Conservation (phyloP, 2,797 vertebrate species). For the Peromyscus attwateri region DNA sequence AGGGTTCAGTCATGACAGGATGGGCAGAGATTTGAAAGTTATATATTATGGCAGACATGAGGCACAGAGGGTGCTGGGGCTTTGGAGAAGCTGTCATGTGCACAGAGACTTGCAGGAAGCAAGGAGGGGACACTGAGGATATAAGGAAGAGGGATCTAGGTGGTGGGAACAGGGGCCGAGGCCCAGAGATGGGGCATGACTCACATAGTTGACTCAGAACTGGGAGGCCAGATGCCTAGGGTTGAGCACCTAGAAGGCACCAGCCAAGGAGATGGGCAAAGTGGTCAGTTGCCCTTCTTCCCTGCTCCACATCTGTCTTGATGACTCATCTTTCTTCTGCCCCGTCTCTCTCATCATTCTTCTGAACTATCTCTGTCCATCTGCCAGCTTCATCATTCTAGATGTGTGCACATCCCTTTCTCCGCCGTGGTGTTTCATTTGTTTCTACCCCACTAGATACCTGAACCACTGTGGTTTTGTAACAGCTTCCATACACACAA, state of each 20-base stretch:
- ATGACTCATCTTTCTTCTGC: neutral
- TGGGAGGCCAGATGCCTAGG: neutral
- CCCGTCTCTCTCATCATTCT: neutral
- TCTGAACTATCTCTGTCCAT: neutral
- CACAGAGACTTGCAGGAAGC: neutral
- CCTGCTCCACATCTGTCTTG: neutral
- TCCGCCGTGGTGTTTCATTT: neutral
- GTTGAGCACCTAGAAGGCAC: neutral
- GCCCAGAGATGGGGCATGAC: neutral
- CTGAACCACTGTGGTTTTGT: neutral
- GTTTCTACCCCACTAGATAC: neutral
- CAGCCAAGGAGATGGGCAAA: neutral
- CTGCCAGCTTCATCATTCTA: neutral
- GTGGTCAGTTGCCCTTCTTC: neutral
- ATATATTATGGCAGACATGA: neutral
- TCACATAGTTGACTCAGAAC: neutral
- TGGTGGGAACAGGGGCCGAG: neutral
- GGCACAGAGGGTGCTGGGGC: neutral
- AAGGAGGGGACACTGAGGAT: neutral
- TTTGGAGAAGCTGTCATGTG: neutral
- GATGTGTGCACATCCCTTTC: neutral
- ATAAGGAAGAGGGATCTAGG: neutral
- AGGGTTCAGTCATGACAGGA: neutral
- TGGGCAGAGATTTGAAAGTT: neutral
- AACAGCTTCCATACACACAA: neutral